Conservation (phyloP, 2,797 vertebrate genomes). For the Myripristis jacobus region DNA sequence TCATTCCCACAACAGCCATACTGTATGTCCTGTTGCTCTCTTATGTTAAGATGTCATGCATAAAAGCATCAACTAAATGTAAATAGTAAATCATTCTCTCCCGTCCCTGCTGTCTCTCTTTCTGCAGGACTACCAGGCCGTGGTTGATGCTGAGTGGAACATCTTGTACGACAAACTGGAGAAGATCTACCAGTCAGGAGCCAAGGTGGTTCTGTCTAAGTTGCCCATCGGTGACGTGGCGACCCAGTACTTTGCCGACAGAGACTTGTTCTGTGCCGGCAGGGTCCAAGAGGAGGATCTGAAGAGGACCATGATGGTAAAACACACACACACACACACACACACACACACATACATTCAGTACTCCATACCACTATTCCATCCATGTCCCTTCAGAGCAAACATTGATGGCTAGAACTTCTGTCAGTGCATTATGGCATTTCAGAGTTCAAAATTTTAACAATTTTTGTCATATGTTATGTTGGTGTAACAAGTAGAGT, state of each 20-base stretch:
- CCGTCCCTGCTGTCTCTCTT: background rate
- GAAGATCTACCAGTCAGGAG: slow-evolving; percentile 92
- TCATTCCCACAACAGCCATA: no score
- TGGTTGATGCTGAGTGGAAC: slow-evolving; percentile 98
- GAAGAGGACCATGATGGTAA: slow-evolving; percentile 98
- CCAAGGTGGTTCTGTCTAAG: slow-evolving; percentile 94
- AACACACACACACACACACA: slow-evolving; percentile 11
- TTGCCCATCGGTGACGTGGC: slow-evolving; percentile 97
- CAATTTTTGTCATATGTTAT: no score
- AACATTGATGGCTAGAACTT: no score
- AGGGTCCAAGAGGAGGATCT: slow-evolving; percentile 96
- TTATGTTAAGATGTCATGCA: no score
- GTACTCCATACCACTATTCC: background rate
- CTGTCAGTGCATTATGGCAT: no score
- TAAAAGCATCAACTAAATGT: no score
- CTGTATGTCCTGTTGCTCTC: no score
- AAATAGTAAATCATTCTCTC: no score
- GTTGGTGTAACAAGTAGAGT: no score
- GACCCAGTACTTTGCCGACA: slow-evolving; percentile 96
- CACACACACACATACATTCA: no score
- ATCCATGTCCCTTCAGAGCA: no score
- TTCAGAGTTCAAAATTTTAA: no score
- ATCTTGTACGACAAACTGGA: slow-evolving; percentile 98
- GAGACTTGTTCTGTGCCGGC: slow-evolving; percentile 98
- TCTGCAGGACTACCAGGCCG: slow-evolving; percentile 95